Evolutionary conservation across 1,140 invertebrate species (phyloP), one percentile per base, ranked within the genome.

Genomic region (Harpegnathos saltator): DNA sequence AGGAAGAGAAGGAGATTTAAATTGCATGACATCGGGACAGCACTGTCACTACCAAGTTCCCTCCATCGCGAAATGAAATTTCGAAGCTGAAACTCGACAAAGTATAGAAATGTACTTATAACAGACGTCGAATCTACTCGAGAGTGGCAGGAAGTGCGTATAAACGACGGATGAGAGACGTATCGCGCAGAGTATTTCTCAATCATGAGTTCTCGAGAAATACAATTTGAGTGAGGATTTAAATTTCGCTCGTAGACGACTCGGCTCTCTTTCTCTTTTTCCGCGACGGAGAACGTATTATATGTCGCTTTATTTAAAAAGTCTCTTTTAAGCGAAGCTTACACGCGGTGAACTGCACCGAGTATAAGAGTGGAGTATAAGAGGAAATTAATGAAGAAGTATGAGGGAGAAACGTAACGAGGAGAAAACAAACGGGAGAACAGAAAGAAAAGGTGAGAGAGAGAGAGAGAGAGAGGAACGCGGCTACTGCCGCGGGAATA

Each of bases 1-100:
- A 72, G 58, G 61, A 19, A 19, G n/a, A 44, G 59, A 63, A 59
- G 73, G 56, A 69, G 80, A 75, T 86, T 86, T 86, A 85, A 85
- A 82, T 74, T 62, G 54, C 9, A 12, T 26, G 63, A 85, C 83
- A 66, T 58, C 22, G 66, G 73, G 22, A 58, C 24, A 69, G 26
- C 24, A 26, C 44, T 54, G 72, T 83, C 59, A 63, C 71, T 68
- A 52, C 33, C 84, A 86, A 86, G 24, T n/a, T n/a, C n/a, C 73
- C 81, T 73, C 85, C 72, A 83, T 74, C 29, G 85, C 22, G 50
- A 86, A 83, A 86, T 87, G 84, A 87, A 83, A 86, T 86, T 83
- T 83, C 71, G n/a, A 66, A 48, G n/a, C 3, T 52, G 44, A 11
- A 59, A 58, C 58, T 56, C 48, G 72, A 15, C 72, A 69, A 86